phyloP scores from a whole-genome alignment of 2,113 vertebrate species.

The Laticauda laticaudata region DNA sequence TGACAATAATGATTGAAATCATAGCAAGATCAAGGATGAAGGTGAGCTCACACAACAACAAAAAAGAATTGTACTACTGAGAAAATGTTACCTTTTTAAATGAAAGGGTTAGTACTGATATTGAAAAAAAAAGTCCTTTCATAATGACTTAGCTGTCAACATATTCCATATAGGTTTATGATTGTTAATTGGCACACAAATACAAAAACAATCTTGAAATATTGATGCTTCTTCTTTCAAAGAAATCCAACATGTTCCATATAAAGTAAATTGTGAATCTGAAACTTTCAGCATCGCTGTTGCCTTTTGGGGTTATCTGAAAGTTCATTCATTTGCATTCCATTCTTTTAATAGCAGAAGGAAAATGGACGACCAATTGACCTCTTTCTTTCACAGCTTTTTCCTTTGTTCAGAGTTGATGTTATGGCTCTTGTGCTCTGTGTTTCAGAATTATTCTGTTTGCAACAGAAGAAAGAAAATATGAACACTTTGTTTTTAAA shows the following conservation, averaged over 20 bases:
- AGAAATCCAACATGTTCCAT: neutral
- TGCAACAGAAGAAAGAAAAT: neutral
- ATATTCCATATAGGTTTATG: slow-evolving; percentile 19
- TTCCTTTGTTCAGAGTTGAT: slow-evolving; percentile 37
- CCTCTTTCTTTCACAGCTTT: neutral
- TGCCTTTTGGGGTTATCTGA: slow-evolving; percentile 10
- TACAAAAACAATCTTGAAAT: slow-evolving; percentile 29
- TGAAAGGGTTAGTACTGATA: slow-evolving; percentile 33
- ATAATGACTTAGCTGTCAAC: slow-evolving; percentile 21
- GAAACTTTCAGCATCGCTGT: slow-evolving; percentile 18
- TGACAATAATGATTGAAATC: slow-evolving; percentile 31
- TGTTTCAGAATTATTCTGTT: slow-evolving; percentile 16
- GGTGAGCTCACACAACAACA: neutral
- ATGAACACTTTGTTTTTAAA: neutral
- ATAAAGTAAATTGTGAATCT: slow-evolving; percentile 25
- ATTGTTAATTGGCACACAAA: neutral
- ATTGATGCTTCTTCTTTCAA: slow-evolving; percentile 8
- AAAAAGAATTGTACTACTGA: slow-evolving; percentile 21
- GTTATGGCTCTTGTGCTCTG: slow-evolving; percentile 31
- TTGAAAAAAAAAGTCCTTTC: slow-evolving; percentile 39
- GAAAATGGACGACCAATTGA: neutral
- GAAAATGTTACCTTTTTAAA: slow-evolving; percentile 36
- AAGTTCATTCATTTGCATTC: slow-evolving; percentile 36
- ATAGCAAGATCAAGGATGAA: neutral
- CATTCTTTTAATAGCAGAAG: slow-evolving; percentile 17